Percentiles rank a stretch among this genome's conserved stretches.
Evolutionary conservation across 1,140 invertebrate genomes (phyloP).

Genomic region (Leucophenga varia): DNA sequence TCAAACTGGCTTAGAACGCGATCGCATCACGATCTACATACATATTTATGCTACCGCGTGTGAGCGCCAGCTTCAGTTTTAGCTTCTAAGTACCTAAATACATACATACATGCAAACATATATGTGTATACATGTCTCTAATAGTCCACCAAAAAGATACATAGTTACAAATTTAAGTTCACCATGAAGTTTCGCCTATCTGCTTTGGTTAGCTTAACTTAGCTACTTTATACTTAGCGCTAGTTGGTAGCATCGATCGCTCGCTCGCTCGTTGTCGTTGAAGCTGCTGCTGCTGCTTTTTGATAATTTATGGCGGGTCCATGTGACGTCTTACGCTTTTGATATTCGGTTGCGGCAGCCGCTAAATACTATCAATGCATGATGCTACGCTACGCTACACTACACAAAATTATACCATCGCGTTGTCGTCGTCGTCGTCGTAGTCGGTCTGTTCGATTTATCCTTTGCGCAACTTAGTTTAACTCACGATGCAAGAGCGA

Average conservation of each 20-base stretch:
- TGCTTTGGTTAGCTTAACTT: not conserved
- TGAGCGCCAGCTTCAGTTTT: not conserved
- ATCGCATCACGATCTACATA: not conserved
- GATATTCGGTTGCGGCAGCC: constrained; percentile 46
- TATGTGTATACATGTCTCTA: too few species aligned
- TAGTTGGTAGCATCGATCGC: not conserved
- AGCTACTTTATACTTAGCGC: too few species aligned
- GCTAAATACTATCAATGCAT: constrained; percentile 45
- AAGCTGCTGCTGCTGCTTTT: constrained; percentile 4
- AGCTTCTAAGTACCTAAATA: too few species aligned
- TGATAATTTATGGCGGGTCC: constrained; percentile 52
- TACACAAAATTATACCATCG: constrained; percentile 53
- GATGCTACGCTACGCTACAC: too few species aligned
- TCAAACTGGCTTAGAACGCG: constrained; percentile 17
- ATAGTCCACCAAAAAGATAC: too few species aligned
- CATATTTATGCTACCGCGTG: not conserved
- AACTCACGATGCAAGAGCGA: constrained; percentile 38
- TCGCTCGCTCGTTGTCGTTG: too few species aligned
- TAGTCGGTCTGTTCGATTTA: constrained; percentile 31
- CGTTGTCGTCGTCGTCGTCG: constrained; percentile 12
- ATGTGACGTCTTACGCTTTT: constrained; percentile 49
- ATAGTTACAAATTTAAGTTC: constrained; percentile 29
- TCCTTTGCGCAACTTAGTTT: constrained; percentile 43
- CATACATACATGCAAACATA: too few species aligned
- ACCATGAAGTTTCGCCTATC: constrained; percentile 14